These are phyloP conservation scores for Anarrhichthys ocellatus DNA, from an alignment of 2,113 vertebrate genomes.

Conservation along the genomic window DNA sequence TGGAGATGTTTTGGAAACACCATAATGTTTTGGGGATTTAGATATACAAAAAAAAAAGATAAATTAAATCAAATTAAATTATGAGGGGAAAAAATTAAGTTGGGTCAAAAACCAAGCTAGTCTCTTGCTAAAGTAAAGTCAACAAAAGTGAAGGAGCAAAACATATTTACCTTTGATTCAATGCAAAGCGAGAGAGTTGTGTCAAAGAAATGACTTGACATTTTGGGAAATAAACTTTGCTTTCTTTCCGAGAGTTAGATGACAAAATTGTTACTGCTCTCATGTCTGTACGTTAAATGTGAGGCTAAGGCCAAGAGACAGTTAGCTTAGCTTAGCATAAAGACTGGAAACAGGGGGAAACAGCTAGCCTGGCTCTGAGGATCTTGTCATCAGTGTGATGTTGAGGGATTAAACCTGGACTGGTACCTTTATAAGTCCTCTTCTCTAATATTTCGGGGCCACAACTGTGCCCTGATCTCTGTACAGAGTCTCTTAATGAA, in stretches of 20 bases:
- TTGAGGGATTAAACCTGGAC: background rate
- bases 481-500: constrained; percentile 87
- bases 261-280: background rate
- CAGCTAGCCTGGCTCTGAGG: background rate
- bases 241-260: background rate
- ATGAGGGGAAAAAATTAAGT: background rate
- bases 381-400: background rate
- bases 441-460: background rate
- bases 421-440: background rate
- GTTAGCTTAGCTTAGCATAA: background rate
- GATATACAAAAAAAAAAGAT: background rate
- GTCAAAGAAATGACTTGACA: background rate
- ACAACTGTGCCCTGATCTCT: background rate
- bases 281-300: background rate
- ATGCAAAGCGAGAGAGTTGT: background rate
- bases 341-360: background rate
- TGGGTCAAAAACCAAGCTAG: background rate
- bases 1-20: background rate
- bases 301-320: background rate
- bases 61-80: background rate
- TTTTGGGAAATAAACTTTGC: background rate
- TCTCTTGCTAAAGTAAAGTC: background rate
- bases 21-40: background rate
- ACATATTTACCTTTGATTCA: background rate
- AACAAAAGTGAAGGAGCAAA: background rate